Conservation (phyloP, 2,797 vertebrate genomes). For the Pseudopleuronectes americanus region DNA sequence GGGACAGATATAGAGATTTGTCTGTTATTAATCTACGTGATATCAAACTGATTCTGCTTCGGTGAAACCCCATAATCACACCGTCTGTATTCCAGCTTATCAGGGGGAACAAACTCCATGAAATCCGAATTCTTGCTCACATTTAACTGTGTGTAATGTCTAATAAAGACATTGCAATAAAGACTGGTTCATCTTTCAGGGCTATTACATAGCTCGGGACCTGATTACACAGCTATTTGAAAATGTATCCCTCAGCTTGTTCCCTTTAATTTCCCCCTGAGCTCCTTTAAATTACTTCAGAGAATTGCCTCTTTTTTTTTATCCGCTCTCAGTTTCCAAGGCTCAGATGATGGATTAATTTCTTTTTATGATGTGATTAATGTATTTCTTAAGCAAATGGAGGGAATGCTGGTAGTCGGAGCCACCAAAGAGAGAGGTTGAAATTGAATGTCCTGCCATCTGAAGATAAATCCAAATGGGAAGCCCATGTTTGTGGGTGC, state of each 20-base stretch:
- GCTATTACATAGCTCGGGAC: slow-evolving; percentile 74
- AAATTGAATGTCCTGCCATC: slow-evolving; percentile 67
- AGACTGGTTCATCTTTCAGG: slow-evolving; percentile 70
- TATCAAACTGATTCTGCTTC: slow-evolving; percentile 43
- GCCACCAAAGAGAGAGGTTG: slow-evolving; percentile 66
- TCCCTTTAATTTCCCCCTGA: slow-evolving; percentile 78
- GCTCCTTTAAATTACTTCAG: slow-evolving; percentile 76
- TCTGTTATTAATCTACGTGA: slow-evolving; percentile 58
- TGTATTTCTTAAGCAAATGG: slow-evolving; percentile 65
- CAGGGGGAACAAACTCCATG: slow-evolving; percentile 42
- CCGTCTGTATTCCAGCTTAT: slow-evolving; percentile 55
- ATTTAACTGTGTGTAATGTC: slow-evolving; percentile 64
- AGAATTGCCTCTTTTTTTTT: slow-evolving; percentile 56
- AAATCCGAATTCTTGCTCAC: slow-evolving; percentile 67
- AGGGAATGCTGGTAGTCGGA: slow-evolving; percentile 65
- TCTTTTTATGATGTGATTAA: slow-evolving; percentile 77
- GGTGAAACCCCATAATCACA: slow-evolving; percentile 53
- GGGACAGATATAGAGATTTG: slow-evolving; percentile 37
- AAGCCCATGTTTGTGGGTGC: slow-evolving; percentile 30
- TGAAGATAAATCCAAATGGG: slow-evolving; percentile 69
- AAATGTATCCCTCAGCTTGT: slow-evolving; percentile 77
- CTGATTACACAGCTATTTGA: slow-evolving; percentile 78
- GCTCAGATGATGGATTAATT: slow-evolving; percentile 64
- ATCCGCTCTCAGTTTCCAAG: slow-evolving; percentile 38
- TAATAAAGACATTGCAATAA: slow-evolving; percentile 78